phyloP scores from a whole-genome alignment of 2,888 invertebrate species.

The Monoplex corrugatus region DNA sequence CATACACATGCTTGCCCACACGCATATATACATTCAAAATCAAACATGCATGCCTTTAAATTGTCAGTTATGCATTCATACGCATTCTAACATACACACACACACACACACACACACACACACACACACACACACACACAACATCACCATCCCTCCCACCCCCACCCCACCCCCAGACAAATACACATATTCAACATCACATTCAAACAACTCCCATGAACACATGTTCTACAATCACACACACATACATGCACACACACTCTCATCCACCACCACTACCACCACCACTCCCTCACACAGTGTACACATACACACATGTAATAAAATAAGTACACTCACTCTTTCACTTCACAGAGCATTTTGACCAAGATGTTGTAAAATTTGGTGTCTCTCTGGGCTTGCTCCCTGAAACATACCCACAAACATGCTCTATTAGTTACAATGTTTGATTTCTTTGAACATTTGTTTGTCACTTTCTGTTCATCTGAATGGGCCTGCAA shows the following conservation, averaged over 20 bases:
- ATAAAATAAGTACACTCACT: conserved; percentile 63
- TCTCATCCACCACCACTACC: background rate
- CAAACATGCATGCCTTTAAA: background rate
- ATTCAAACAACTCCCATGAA: too few relatives aligned
- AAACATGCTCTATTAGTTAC: background rate
- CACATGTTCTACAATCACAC: too few relatives aligned
- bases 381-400: conserved; percentile 74
- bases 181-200: background rate
- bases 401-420: conserved; percentile 71
- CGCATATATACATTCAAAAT: background rate
- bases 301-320: conserved; percentile 3
- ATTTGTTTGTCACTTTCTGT: too few relatives aligned
- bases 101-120: conserved; percentile 23
- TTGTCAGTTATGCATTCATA: background rate
- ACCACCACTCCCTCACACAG: conserved; percentile 8
- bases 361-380: conserved; percentile 76
- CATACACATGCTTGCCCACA: background rate
- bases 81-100: background rate
- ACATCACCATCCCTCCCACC: too few relatives aligned
- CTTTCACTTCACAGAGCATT: conserved; percentile 76
- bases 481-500: too few relatives aligned
- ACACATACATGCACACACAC: conserved; percentile 8
- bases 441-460: background rate
- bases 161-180: too few relatives aligned
- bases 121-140: background rate